Percentiles rank a stretch among this genome's conserved stretches.
phyloP scores from a whole-genome alignment of 2,888 invertebrate genomes.

The Timema cristinae region DNA sequence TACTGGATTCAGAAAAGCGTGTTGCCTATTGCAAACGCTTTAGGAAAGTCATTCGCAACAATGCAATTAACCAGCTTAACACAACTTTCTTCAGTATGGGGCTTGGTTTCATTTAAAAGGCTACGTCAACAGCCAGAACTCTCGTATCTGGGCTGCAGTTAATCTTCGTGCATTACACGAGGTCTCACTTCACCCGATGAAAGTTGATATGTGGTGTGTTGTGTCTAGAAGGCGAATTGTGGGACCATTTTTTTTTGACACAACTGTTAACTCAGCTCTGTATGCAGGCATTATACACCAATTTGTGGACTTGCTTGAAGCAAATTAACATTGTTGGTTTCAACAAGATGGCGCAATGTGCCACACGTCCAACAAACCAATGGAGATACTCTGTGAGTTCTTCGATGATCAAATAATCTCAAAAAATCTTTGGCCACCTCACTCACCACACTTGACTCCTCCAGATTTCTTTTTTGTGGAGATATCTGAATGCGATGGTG shows the following conservation, averaged over 20 bases:
- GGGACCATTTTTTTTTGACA: background rate
- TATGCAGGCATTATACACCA: background rate
- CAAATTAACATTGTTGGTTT: background rate
- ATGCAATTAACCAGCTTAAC: no score
- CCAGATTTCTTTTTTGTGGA: background rate
- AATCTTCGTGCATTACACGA: background rate
- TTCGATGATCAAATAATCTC: conserved; percentile 9
- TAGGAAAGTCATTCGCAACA: no score
- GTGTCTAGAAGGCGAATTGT: background rate
- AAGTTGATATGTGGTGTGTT: background rate
- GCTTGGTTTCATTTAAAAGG: no score
- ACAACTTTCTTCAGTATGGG: no score
- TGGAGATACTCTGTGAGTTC: background rate
- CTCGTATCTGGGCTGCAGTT: no score
- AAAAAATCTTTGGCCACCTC: conserved; percentile 10
- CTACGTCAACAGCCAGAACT: no score
- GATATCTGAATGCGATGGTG: background rate
- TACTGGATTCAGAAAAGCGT: no score
- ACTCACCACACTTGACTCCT: background rate
- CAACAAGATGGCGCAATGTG: conserved; percentile 10
- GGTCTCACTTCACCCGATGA: background rate
- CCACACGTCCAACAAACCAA: background rate
- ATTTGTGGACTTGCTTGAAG: background rate
- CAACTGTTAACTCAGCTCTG: background rate
- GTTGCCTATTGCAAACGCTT: no score